phyloP scores from a whole-genome alignment of 2,888 invertebrate species.

The Coecobrya sp. region DNA sequence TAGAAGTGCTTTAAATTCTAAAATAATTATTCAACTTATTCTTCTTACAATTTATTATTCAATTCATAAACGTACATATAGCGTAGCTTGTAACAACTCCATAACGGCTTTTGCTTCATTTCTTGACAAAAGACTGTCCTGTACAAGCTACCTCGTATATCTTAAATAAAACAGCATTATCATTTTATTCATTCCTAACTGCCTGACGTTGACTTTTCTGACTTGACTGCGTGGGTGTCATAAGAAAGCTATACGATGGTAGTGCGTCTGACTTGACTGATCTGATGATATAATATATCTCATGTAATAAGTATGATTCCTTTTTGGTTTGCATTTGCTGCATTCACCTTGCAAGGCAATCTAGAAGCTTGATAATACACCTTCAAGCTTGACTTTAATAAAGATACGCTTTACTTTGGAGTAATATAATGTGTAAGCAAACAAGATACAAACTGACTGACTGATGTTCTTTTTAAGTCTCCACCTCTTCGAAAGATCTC shows the following conservation, averaged over 20 bases:
- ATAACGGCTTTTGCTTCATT: too few relatives aligned
- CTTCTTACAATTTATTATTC: too few relatives aligned
- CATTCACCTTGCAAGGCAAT: constrained; percentile 56
- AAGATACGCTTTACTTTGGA: not conserved
- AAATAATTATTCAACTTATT: too few relatives aligned
- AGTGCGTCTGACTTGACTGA: not conserved
- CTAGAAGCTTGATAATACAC: not conserved
- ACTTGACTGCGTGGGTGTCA: constrained; percentile 42
- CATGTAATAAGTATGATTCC: not conserved
- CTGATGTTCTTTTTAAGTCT: not conserved
- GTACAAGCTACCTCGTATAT: too few relatives aligned
- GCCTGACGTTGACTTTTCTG: not conserved
- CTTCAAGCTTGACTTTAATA: too few relatives aligned
- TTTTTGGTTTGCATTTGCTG: constrained; percentile 43
- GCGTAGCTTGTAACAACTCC: too few relatives aligned
- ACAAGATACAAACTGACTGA: not conserved
- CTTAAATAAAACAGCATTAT: too few relatives aligned
- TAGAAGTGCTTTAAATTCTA: too few relatives aligned
- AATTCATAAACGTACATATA: too few relatives aligned
- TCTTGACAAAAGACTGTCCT: too few relatives aligned
- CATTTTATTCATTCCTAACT: too few relatives aligned
- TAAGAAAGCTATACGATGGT: not conserved
- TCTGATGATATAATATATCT: not conserved
- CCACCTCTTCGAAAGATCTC: not conserved
- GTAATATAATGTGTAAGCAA: not conserved